Base-by-base conservation (phyloP, 2,113 vertebrate genomes). In the Uria lomvia region DNA sequence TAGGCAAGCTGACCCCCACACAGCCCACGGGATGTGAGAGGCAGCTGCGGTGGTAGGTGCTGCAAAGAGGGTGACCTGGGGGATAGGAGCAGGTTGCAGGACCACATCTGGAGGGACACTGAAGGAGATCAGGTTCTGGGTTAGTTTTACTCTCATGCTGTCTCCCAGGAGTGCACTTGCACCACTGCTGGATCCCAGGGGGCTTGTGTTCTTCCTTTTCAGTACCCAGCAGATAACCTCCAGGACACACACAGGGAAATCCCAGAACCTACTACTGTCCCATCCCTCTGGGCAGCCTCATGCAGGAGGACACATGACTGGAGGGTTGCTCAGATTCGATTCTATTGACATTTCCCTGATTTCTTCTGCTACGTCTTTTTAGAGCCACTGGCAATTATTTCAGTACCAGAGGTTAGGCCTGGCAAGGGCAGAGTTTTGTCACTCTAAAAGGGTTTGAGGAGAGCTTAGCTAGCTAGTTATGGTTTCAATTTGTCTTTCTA, bases 401-500 rank as follows among this genome's bases (percentile, higher is more conserved):
- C 86, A 74, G 30, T 68, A 68, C 27, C 26, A 76, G 55, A 58
- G n/a, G 18, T 62, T 80, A 86, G 20, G 47, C 23, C 71, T 96
- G 68, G 59, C 76, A 78, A 84, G 26, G 45, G 17, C 40, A 86
- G 30, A 52, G 6, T 78, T 95, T 90, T 93, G 40, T 96, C 56
- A 17, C 56, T 92, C 45, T 86, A 50, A 67, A 86, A 81, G 32
- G 24, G 52, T 82, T 86, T 75, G 36, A 85, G 15, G 24, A 91
- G 30, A 90, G 73, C 73, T 65, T 94, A 91, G 76, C 70, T 89
- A 81, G 79, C 65, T 78, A 56, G 73, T 89, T 95, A 87, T 78
- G 65, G 66, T 94, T 95, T 94, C 80, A 89, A 92, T 97, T 89
- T 95, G 60, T 96, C 88, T 87, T 94, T 78, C 77, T 95, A 91